A percentile compares a stretch with the other conserved stretches of the same genome.
phyloP scores from a whole-genome alignment of 2,113 vertebrate species.

The Eurypyga helias region DNA sequence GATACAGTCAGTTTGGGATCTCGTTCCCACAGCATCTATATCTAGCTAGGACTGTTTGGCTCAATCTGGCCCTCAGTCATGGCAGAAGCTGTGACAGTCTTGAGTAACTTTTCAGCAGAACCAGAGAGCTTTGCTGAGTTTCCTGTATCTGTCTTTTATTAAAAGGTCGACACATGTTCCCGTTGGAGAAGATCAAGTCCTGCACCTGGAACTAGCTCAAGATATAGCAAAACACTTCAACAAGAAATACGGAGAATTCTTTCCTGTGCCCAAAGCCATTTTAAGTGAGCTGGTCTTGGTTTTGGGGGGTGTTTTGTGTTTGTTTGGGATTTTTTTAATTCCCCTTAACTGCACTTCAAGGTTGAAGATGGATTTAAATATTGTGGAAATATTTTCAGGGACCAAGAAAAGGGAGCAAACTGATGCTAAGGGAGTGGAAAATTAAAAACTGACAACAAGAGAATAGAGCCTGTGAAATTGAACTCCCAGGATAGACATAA shows the following conservation, averaged over 20 bases:
- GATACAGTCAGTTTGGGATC: neutral
- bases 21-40: neutral
- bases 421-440: neutral
- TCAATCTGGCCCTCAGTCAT: neutral
- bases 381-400: neutral
- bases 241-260: conserved; percentile 86
- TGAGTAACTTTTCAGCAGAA: conserved; percentile 31
- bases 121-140: conserved; percentile 50
- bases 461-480: neutral
- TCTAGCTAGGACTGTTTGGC: neutral
- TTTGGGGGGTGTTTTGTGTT: neutral
- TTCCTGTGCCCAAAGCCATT: conserved; percentile 87
- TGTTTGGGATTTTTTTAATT: neutral
- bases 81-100: conserved; percentile 9
- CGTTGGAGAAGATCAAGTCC: conserved; percentile 94
- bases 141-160: conserved; percentile 75
- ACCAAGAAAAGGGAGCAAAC: neutral
- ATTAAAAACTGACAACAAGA: neutral
- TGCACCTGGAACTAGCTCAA: conserved; percentile 93
- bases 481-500: neutral
- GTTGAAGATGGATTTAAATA: conserved; percentile 13
- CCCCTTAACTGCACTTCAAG: neutral
- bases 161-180: conserved; percentile 92
- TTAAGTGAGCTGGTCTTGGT: conserved; percentile 78
- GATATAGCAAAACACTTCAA: conserved; percentile 92